These are phyloP conservation scores for Ophioninae sp. DNA, from an alignment of 2,888 invertebrate genomes.

Conservation along the genomic window DNA sequence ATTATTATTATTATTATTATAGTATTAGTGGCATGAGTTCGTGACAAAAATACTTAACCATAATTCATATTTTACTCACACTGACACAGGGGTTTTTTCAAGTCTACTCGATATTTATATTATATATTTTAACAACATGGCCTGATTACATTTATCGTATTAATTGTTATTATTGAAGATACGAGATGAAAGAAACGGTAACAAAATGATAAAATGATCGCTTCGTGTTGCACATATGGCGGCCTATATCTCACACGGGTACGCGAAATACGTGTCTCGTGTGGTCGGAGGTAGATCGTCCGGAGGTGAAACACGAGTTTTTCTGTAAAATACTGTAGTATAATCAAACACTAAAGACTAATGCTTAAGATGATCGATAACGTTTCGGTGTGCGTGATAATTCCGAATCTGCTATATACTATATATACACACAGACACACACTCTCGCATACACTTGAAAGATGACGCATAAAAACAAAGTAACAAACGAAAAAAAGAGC, in stretches of 20 bases:
- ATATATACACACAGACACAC: constrained; percentile 64
- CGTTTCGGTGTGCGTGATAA: constrained; percentile 73
- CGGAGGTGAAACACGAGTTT: constrained; percentile 61
- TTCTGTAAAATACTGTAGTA: constrained; percentile 79
- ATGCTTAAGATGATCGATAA: constrained; percentile 78
- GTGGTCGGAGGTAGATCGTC: constrained; percentile 40
- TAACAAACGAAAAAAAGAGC: constrained; percentile 15
- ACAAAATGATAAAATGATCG: constrained; percentile 34
- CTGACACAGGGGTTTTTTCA: constrained; percentile 70
- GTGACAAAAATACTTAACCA: constrained; percentile 71
- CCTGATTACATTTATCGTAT: constrained; percentile 76
- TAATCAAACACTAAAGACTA: constrained; percentile 80
- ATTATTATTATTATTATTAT: constrained; percentile 26
- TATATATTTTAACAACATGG: constrained; percentile 78
- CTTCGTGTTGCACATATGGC: constrained; percentile 39
- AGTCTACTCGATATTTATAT: constrained; percentile 77
- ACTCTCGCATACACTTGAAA: constrained; percentile 46
- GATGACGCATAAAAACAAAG: constrained; percentile 58
- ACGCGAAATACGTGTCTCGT: constrained; percentile 4
- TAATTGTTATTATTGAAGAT: constrained; percentile 67
- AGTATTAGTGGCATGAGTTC: constrained; percentile 56
- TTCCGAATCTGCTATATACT: constrained; percentile 68
- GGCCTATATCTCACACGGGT: constrained; percentile 46
- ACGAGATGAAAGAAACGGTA: constrained; percentile 22
- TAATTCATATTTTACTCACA: constrained; percentile 70